Conservation (phyloP, 2,888 invertebrate genomes). For the Lasioglossum vierecki region DNA sequence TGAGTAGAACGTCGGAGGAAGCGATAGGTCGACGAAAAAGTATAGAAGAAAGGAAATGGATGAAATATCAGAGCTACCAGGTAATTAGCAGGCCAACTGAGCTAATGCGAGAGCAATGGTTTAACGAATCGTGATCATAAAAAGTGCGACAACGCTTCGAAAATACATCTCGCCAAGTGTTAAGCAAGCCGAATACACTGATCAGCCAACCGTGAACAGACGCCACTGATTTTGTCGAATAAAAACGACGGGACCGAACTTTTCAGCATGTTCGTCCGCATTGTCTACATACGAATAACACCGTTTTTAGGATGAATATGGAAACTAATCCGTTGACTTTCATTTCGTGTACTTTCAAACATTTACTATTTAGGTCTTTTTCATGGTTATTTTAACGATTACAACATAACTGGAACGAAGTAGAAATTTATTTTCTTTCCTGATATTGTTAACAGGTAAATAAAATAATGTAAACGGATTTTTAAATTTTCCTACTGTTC, state of each 20-base stretch:
- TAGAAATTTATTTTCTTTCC: too few relatives aligned
- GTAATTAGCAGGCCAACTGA: slow-evolving; percentile 65
- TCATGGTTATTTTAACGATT: neutral
- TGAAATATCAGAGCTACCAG: slow-evolving; percentile 55
- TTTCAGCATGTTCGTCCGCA: neutral
- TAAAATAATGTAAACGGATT: too few relatives aligned
- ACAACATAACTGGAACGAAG: neutral
- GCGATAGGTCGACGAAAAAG: slow-evolving; percentile 38
- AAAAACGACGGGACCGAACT: neutral
- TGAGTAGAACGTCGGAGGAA: slow-evolving; percentile 39
- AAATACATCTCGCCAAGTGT: slow-evolving; percentile 55
- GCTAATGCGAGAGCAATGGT: slow-evolving; percentile 60
- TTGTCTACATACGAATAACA: neutral
- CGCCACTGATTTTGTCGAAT: slow-evolving; percentile 41
- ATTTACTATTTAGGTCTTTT: neutral
- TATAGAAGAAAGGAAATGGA: slow-evolving; percentile 48
- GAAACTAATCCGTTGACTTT: neutral
- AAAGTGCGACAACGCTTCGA: slow-evolving; percentile 42
- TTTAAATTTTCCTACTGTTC: too few relatives aligned
- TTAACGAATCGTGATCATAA: slow-evolving; percentile 67
- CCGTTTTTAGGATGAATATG: neutral
- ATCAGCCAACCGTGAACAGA: slow-evolving; percentile 34
- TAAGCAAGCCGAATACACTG: slow-evolving; percentile 37
- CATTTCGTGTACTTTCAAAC: neutral
- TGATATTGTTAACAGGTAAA: too few relatives aligned